Percentiles rank a stretch among this genome's conserved stretches.
phyloP scores from a whole-genome alignment of 2,797 vertebrate species.

The Pitangus sulphuratus region DNA sequence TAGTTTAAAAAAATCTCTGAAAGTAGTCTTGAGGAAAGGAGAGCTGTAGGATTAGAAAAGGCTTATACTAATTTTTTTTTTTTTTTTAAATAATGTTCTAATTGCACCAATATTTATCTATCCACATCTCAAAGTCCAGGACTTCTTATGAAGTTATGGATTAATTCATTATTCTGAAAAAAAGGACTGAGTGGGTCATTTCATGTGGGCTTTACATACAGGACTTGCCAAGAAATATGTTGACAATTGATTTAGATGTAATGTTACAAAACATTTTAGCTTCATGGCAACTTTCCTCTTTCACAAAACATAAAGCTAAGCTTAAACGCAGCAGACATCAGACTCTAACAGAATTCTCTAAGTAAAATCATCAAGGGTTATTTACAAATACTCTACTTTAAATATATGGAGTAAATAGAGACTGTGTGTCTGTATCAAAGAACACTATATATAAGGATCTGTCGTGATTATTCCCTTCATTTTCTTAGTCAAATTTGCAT shows the following conservation, averaged over 20 bases:
- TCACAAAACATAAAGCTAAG: not conserved
- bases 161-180: not conserved
- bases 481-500: slow-evolving; percentile 45
- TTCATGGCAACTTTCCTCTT: not conserved
- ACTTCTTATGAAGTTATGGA: not conserved
- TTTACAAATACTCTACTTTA: not conserved
- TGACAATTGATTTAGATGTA: not conserved
- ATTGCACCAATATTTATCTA: not conserved
- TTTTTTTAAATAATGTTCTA: not conserved
- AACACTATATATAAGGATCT: not conserved
- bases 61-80: not conserved
- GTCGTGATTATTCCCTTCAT: slow-evolving; percentile 12
- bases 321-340: not conserved
- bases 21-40: not conserved
- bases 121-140: not conserved
- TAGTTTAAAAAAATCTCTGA: not conserved
- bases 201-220: not conserved
- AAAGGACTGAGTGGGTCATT: not conserved
- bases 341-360: not conserved
- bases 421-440: not conserved
- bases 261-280: not conserved
- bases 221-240: not conserved
- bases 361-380: not conserved
- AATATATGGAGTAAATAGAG: not conserved
- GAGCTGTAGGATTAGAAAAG: not conserved